A percentile compares a stretch with the other conserved stretches of the same genome.
These are phyloP conservation scores for Xiphophorus couchianus DNA, from an alignment of 2,113 vertebrate species.

Conservation along the genomic window DNA sequence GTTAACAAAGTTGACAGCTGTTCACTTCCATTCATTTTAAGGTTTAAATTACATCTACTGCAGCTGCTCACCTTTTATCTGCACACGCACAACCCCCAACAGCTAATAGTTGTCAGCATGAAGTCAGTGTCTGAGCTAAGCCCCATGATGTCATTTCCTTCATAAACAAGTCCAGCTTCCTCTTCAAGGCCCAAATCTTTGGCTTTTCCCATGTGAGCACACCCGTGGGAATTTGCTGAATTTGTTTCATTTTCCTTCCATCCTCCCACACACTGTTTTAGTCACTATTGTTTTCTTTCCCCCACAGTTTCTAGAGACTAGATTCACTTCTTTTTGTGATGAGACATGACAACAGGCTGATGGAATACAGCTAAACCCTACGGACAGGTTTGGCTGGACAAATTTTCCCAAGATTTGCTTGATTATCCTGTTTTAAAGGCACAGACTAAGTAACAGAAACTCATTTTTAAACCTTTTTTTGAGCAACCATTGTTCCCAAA, in stretches of 20 bases:
- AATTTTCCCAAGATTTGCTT: neutral
- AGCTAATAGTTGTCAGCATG: constrained; percentile 69
- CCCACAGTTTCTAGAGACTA: constrained; percentile 18
- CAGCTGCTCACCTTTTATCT: constrained; percentile 47
- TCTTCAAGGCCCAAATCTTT: constrained; percentile 59
- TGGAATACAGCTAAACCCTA: neutral
- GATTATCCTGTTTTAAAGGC: neutral
- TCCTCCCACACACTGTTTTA: constrained; percentile 9
- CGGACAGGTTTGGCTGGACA: neutral
- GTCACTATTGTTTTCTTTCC: neutral
- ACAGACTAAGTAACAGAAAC: neutral
- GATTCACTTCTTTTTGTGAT: constrained; percentile 1
- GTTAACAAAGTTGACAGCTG: constrained; percentile 5
- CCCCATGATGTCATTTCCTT: constrained; percentile 75
- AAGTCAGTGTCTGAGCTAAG: constrained; percentile 67
- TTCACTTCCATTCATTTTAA: neutral
- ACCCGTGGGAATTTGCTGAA: constrained; percentile 35
- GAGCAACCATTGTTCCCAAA: constrained; percentile 7
- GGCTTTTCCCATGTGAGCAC: constrained; percentile 56
- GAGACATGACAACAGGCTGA: constrained; percentile 11
- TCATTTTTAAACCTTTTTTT: neutral
- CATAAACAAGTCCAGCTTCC: constrained; percentile 73
- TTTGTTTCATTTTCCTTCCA: constrained; percentile 24
- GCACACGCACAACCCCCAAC: neutral
- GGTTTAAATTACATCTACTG: constrained; percentile 43